Percentiles rank a stretch among this genome's conserved stretches.
These are phyloP conservation scores for Numenius arquata DNA, from an alignment of 2,113 vertebrate species.

Conservation along the genomic window DNA sequence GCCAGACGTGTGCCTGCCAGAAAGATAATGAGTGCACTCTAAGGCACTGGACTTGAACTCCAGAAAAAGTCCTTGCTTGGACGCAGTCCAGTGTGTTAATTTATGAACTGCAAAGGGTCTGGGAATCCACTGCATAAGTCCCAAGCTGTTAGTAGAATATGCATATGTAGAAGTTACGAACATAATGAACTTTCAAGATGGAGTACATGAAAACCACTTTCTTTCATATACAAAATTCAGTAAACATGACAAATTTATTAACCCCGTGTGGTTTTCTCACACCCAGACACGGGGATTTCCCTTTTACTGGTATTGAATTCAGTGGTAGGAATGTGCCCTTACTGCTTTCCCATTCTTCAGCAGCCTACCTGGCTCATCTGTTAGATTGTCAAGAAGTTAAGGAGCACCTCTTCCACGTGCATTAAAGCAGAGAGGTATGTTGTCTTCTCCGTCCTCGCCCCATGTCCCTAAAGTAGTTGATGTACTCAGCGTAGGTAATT, in stretches of 20 bases:
- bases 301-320: background rate
- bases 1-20: background rate
- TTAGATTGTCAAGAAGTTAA: background rate
- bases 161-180: background rate
- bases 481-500: background rate
- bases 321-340: background rate
- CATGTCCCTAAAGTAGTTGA: background rate
- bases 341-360: background rate
- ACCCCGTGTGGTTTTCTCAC: background rate
- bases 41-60: background rate
- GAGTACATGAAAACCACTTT: background rate
- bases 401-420: background rate
- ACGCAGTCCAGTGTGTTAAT: background rate
- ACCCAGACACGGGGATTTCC: background rate
- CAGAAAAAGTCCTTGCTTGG: background rate
- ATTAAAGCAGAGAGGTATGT: background rate
- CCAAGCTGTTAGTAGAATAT: background rate
- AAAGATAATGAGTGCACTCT: background rate
- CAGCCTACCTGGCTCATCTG: background rate
- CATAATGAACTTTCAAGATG: background rate
- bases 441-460: accelerated
- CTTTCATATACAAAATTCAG: background rate
- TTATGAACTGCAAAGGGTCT: constrained; percentile 13
- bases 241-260: background rate
- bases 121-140: background rate